A percentile compares a stretch with the other conserved stretches of the same genome.
Evolutionary conservation across 2,797 vertebrate species (phyloP).

Genomic region (Clangula hyemalis): DNA sequence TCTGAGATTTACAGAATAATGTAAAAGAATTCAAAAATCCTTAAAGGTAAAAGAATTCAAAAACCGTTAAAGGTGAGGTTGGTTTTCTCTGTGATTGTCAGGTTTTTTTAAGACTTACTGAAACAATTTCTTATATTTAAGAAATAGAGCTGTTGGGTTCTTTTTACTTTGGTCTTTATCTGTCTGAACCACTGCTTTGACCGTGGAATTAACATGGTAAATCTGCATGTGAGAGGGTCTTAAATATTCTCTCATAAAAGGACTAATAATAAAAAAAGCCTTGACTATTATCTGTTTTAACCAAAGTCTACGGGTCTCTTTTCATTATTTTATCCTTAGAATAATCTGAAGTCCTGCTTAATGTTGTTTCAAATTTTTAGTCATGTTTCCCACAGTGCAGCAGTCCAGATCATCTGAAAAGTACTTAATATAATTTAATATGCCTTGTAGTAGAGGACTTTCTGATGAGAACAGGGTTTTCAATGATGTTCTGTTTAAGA

Average conservation of each 20-base stretch:
- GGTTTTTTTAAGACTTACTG: background rate
- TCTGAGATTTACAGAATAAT: background rate
- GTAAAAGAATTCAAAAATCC: background rate
- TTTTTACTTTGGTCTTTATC: constrained; percentile 36
- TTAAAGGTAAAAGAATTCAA: background rate
- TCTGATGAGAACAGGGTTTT: background rate
- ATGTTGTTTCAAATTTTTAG: constrained; percentile 1
- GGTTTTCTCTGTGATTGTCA: constrained; percentile 5
- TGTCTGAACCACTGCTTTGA: constrained; percentile 26
- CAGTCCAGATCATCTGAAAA: background rate
- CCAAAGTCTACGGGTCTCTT: constrained; percentile 11
- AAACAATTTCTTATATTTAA: constrained; percentile 19
- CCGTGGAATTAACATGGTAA: constrained; percentile 14
- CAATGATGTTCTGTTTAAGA: background rate
- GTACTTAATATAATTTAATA: background rate
- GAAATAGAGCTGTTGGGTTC: background rate
- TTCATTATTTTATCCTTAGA: constrained; percentile 4
- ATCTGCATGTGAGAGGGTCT: constrained; percentile 53
- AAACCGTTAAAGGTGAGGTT: background rate
- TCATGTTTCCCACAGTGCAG: background rate
- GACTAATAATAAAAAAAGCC: background rate
- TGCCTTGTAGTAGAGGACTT: background rate
- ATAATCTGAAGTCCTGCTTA: constrained; percentile 15
- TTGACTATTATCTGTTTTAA: constrained; percentile 47
- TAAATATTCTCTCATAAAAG: constrained; percentile 55